Evolutionary conservation across 1,140 invertebrate species (phyloP).

Genomic region (Tenebrio molitor): DNA sequence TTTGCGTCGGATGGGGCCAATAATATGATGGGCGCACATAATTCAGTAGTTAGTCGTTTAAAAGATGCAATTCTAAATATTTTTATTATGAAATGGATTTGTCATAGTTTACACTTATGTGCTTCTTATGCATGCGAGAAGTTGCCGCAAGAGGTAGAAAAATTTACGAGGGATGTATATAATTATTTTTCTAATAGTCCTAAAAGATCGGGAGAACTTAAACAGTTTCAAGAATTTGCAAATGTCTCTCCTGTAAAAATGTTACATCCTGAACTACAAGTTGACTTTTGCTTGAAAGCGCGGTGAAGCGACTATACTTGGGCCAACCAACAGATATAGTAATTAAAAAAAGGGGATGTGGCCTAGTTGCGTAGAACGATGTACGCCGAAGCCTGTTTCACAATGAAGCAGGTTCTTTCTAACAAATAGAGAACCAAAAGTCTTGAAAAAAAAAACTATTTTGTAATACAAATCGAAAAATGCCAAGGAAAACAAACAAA

Average conservation of each 20-base stretch:
- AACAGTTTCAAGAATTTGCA: neutral
- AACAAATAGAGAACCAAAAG: too few relatives aligned
- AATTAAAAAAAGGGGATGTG: too few relatives aligned
- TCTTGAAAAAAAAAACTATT: too few relatives aligned
- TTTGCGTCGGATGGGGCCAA: slow-evolving; percentile 65
- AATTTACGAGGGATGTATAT: neutral
- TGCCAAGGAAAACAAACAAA: too few relatives aligned
- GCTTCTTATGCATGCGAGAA: neutral
- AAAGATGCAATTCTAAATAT: slow-evolving; percentile 27
- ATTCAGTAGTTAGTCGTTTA: slow-evolving; percentile 56
- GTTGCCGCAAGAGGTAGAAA: neutral
- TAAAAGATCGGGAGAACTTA: neutral
- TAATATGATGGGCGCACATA: slow-evolving; percentile 62
- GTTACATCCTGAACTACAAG: neutral
- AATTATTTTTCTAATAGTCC: neutral
- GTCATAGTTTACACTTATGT: slow-evolving; percentile 5
- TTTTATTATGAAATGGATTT: slow-evolving; percentile 11
- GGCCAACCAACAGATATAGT: too few relatives aligned
- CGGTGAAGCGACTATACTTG: too few relatives aligned
- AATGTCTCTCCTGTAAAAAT: neutral
- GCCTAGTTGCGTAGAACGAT: too few relatives aligned
- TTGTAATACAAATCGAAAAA: too few relatives aligned
- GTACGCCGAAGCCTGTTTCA: too few relatives aligned
- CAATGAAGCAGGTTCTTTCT: too few relatives aligned
- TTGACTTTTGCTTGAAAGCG: too few relatives aligned